These are phyloP conservation scores for Microctonus aethiopoides DNA, from an alignment of 2,888 invertebrate species.

Conservation along the genomic window DNA sequence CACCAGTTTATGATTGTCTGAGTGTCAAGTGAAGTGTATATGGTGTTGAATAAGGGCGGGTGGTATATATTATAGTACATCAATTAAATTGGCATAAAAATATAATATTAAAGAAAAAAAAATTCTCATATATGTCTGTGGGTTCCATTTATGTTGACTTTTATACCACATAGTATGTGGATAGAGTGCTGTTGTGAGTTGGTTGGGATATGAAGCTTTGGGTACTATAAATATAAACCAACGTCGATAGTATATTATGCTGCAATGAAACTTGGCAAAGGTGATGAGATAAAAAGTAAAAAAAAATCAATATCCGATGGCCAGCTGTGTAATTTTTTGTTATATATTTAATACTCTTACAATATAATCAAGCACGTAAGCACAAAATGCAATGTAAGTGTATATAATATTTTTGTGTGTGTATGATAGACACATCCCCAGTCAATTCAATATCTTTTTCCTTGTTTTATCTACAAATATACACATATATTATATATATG, in stretches of 20 bases:
- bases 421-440: constrained; percentile 10
- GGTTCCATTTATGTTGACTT: not conserved
- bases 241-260: constrained; percentile 5
- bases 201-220: not conserved
- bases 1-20: not conserved
- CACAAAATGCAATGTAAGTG: not conserved
- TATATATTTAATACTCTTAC: not conserved
- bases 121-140: not conserved
- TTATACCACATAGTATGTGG: not conserved
- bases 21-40: not conserved
- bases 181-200: not conserved
- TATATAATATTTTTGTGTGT: not conserved
- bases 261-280: not conserved
- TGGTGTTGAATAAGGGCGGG: not conserved
- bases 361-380: not conserved
- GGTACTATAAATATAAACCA: not conserved
- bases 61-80: constrained; percentile 19
- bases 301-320: not conserved
- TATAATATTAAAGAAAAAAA: not conserved
- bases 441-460: constrained; percentile 42
- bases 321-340: not conserved
- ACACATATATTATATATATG: not conserved
- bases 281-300: not conserved
- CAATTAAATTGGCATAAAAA: not conserved
- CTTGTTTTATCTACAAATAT: constrained; percentile 35